A percentile compares a stretch with the other conserved stretches of the same genome.
These are phyloP conservation scores for Gavia stellata DNA, from an alignment of 2,113 vertebrate genomes.

Conservation along the genomic window DNA sequence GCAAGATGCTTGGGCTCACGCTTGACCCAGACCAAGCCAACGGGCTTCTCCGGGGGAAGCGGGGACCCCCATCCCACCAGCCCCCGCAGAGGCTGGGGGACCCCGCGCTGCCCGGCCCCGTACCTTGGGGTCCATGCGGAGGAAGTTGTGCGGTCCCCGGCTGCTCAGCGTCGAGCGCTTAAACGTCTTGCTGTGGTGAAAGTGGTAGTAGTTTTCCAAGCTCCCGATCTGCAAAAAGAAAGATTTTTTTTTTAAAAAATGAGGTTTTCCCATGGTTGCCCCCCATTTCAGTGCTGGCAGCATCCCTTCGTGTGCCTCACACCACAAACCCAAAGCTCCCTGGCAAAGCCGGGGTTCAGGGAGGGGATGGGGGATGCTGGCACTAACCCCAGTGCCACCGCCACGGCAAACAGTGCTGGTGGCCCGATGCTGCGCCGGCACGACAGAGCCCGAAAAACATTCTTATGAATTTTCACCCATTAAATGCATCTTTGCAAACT, in stretches of 20 bases:
- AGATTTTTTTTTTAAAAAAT: background rate
- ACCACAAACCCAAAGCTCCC: background rate
- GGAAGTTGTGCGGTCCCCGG: constrained; percentile 84
- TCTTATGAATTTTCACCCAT: constrained; percentile 38
- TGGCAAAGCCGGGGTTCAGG: background rate
- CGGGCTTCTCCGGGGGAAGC: background rate
- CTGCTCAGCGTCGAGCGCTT: constrained; percentile 80
- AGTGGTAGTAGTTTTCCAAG: constrained; percentile 90
- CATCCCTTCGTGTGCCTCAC: background rate
- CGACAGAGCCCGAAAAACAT: background rate
- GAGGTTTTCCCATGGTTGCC: fast-evolving
- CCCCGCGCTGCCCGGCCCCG: background rate
- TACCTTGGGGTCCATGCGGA: constrained; percentile 91
- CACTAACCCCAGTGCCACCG: fast-evolving
- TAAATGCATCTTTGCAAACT: constrained; percentile 16
- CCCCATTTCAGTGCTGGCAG: background rate
- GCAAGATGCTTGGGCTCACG: background rate
- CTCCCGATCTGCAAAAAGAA: constrained; percentile 81
- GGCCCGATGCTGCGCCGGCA: fast-evolving
- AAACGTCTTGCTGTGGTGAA: constrained; percentile 88
- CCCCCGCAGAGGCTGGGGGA: fast-evolving
- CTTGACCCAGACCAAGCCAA: background rate
- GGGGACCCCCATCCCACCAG: background rate
- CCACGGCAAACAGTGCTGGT: background rate
- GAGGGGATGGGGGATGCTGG: background rate